phyloP scores from a whole-genome alignment of 1,140 invertebrate genomes.

The Mizuhopecten yessoensis region DNA sequence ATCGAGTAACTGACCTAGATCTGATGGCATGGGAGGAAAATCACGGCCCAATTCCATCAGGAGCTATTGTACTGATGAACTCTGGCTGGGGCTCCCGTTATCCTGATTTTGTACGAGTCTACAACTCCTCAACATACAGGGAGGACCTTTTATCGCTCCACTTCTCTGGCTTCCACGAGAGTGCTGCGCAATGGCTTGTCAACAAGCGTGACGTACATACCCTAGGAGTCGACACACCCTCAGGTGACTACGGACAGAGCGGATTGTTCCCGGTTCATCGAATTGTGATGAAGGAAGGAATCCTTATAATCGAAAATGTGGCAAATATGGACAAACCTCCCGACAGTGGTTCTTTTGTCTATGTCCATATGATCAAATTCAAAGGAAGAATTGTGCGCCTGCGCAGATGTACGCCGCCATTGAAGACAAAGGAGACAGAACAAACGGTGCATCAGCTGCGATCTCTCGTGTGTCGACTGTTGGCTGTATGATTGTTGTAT shows the following conservation, averaged over 20 bases:
- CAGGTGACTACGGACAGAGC: slow-evolving; percentile 84
- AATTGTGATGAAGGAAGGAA: slow-evolving; percentile 47
- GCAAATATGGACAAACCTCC: slow-evolving; percentile 66
- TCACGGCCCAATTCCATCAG: slow-evolving; percentile 82
- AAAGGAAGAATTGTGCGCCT: slow-evolving; percentile 60
- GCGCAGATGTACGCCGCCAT: slow-evolving; percentile 62
- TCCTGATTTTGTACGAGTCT: slow-evolving; percentile 69
- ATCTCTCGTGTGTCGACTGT: too few species aligned
- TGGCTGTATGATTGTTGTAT: too few species aligned
- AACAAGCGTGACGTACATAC: slow-evolving; percentile 85
- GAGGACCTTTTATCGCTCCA: slow-evolving; percentile 52
- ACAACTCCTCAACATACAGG: slow-evolving; percentile 54
- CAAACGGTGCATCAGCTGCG: neutral
- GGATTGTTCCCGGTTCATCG: slow-evolving; percentile 48
- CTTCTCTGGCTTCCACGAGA: slow-evolving; percentile 84
- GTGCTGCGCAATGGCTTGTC: slow-evolving; percentile 86
- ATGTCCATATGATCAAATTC: slow-evolving; percentile 59
- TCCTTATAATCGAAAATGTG: slow-evolving; percentile 62
- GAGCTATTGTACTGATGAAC: slow-evolving; percentile 84
- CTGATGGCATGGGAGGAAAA: slow-evolving; percentile 80
- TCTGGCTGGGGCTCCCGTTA: slow-evolving; percentile 85
- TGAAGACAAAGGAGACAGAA: slow-evolving; percentile 56
- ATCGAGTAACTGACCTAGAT: slow-evolving; percentile 61
- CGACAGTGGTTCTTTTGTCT: slow-evolving; percentile 57
- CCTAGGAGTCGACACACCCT: slow-evolving; percentile 87